A percentile compares a stretch with the other conserved stretches of the same genome.
Conservation (phyloP, 2,113 vertebrate genomes). For the Ginglymostoma cirratum region DNA sequence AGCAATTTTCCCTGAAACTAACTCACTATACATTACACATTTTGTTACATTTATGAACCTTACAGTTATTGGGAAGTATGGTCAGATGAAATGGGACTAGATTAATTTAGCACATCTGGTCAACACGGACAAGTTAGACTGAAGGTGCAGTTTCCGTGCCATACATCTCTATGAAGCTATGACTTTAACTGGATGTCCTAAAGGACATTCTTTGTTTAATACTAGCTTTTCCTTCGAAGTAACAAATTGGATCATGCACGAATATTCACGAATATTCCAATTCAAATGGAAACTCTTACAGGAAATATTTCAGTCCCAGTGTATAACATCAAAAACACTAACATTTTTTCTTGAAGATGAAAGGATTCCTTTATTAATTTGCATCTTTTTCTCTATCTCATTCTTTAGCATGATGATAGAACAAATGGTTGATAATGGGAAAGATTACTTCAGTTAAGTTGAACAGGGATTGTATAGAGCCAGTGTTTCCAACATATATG, state of each 20-base stretch:
- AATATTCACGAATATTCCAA: neutral
- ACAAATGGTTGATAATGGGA: neutral
- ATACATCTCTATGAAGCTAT: too few relatives aligned
- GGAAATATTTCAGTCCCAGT: neutral
- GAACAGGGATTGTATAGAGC: neutral
- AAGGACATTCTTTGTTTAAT: neutral
- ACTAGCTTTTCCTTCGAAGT: neutral
- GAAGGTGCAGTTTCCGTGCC: too few relatives aligned
- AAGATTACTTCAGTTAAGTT: constrained; percentile 14
- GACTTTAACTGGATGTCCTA: too few relatives aligned
- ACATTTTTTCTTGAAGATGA: neutral
- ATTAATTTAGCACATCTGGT: too few relatives aligned
- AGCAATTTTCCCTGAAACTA: neutral
- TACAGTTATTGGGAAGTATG: neutral
- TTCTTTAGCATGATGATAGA: neutral
- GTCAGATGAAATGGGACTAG: too few relatives aligned
- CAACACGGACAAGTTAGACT: too few relatives aligned
- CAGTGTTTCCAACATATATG: constrained; percentile 4
- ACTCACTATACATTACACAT: neutral
- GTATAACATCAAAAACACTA: neutral
- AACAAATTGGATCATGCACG: neutral
- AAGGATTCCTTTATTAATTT: neutral
- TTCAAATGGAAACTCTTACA: neutral
- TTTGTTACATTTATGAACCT: neutral
- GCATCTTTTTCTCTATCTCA: neutral